Evolutionary conservation across 2,113 vertebrate species (phyloP).

Genomic region (Seriola rivoliana): DNA sequence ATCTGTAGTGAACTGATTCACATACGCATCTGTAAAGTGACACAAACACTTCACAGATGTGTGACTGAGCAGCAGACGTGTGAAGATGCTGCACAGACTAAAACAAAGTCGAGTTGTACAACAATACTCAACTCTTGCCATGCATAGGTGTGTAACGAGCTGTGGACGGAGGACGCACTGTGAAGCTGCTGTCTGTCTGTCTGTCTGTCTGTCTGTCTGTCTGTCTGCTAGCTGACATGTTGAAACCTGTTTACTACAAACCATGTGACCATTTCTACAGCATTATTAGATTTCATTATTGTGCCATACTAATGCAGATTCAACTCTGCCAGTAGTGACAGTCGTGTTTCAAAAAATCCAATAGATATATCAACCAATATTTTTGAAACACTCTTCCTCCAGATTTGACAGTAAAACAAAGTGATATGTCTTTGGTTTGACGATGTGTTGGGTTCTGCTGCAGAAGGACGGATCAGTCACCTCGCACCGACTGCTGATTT

Average conservation of each 20-base stretch:
- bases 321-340: background rate
- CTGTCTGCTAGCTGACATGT: background rate
- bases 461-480: background rate
- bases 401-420: no score
- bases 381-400: no score
- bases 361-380: background rate
- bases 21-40: background rate
- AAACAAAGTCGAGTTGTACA: constrained; percentile 22
- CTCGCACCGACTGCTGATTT: background rate
- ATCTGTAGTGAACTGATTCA: background rate
- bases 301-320: background rate
- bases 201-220: background rate
- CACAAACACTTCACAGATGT: no score
- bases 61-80: background rate
- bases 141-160: constrained; percentile 54
- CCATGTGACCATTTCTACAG: constrained; percentile 16
- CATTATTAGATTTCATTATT: background rate
- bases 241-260: constrained; percentile 1
- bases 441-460: background rate
- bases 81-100: background rate
- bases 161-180: background rate
- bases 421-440: background rate
- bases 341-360: no score
- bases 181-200: background rate
- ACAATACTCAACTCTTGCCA: constrained; percentile 45